Evolutionary conservation across 2,888 invertebrate species (phyloP), one percentile per base, ranked within the genome.

Genomic region (Steinernema hermaphroditum): DNA sequence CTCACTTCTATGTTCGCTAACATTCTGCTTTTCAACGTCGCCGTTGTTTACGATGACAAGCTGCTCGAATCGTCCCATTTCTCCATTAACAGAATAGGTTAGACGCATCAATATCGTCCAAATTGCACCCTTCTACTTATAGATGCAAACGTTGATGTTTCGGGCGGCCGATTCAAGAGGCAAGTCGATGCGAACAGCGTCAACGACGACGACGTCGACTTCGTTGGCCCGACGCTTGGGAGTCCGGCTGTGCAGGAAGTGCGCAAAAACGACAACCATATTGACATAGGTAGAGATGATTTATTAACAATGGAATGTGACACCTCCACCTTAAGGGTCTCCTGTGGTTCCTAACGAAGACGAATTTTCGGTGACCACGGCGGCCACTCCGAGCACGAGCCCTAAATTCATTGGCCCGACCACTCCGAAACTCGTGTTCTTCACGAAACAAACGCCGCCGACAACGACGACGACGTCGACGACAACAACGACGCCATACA

Each of bases 1-100:
- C 69, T 83, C 22, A 73, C 79, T 2, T 72, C 77, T 22, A 46
- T 83, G 1, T 83, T 77, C 62, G 76, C 82, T 41, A 83, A 81
- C 49, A 32, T 82, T 4, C 50, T 83, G 12, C 70, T 83, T 9
- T 81, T 80, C 73, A 78, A 81, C 70, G 71, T 83, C 54, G 77
- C 81, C n/a, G 73, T 78, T 8, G 76, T 82, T n/a, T 76, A 75
- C 37, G 68, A 69, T n/a, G 73, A 77, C 44, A 54, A 54, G 6
- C 54, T 14, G 27, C 54, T 54, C 27, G 54, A 54, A 54, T 54
- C 54, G 22, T 14, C 54, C 1, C 54, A 54, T 54, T 54, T 54
- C 54, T 54, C 54, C 24, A 54, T 54, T 27, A 54, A 54, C 27
- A 2, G 54, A 12, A 27, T 54, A 24, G 54, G 54, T 54, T 22